Base-by-base conservation (phyloP, 1,140 invertebrate genomes). In the Apis dorsata region DNA sequence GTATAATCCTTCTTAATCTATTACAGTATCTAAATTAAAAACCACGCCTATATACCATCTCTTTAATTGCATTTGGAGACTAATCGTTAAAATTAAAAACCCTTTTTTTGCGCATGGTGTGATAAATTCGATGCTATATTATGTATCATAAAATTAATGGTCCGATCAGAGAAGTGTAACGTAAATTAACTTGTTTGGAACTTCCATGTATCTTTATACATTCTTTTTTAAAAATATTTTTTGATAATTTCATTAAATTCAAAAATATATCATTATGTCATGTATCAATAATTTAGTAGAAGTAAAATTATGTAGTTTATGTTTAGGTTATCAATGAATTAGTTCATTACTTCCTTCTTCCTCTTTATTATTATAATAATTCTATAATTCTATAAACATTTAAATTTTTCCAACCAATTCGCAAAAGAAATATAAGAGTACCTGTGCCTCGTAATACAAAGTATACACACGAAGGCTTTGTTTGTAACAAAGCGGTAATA, bases 401-500 rank as follows among this genome's bases (percentile, higher is more conserved):
- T 15, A 65, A 28, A 28, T 17, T 10, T 28, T 13, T 8, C 15
- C 24, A 2, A 17, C 3, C 7, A 13, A 19, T 0, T 34, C 1
- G 13, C 11, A 17, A 19, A 28, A 19, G 69, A 10, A 49, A 13
- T 5, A 21, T 12, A 15, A 63, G 12, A 19, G 8, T 59, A 49
- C 65, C 51, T 76, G 69, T 19, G 68, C 15, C 19, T 49, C 24
- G 55, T 75, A 55, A 78, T 63, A 28, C 76, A 49, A 68, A 15
- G 62, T 55, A 24, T 70, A 21, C 59, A 21, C n/a, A 28, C 51
- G 81, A 83, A n/a, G 19, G 68, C 5, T 44, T 12, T 79, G 75
- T 83, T 83, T 83, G 81, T 28, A 65, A n/a, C 81, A 21, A 15
- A 17, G 51, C 55, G 66, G 49, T 83, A 83, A 83, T 83, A 71